These are phyloP conservation scores for Gasteruption jaculator DNA, from an alignment of 2,888 invertebrate genomes.

Conservation along the genomic window DNA sequence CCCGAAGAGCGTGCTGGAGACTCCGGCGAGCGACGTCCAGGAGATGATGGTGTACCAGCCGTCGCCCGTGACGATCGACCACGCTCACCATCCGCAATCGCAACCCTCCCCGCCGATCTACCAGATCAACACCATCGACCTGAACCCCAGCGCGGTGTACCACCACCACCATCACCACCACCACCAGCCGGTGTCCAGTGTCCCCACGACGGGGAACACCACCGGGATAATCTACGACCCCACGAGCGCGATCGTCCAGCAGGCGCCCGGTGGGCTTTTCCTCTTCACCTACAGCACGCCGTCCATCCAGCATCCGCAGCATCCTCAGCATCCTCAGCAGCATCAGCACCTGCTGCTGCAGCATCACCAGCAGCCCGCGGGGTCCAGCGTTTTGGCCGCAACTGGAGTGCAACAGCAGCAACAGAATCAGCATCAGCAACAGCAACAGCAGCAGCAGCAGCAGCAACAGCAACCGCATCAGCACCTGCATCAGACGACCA, in stretches of 20 bases:
- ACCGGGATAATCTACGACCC: constrained; percentile 49
- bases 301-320: constrained; percentile 47
- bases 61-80: constrained; percentile 18
- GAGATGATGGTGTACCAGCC: constrained; percentile 47
- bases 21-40: constrained; percentile 44
- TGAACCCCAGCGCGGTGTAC: constrained; percentile 36
- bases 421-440: too few species aligned
- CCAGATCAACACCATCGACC: constrained; percentile 40
- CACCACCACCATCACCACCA: constrained; percentile 33
- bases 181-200: constrained; percentile 26
- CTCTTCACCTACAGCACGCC: constrained; percentile 45
- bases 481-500: constrained; percentile 28
- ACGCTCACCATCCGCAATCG: constrained; percentile 14
- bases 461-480: constrained; percentile 20
- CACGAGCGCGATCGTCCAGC: constrained; percentile 47
- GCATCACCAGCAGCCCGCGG: constrained; percentile 31
- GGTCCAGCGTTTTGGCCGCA: constrained; percentile 2
- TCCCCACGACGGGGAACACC: too few species aligned
- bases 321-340: constrained; percentile 38
- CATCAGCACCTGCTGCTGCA: constrained; percentile 45
- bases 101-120: too few species aligned
- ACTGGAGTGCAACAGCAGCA: constrained; percentile 16
- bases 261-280: constrained; percentile 41
- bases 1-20: constrained; percentile 55
- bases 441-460: constrained; percentile 11